Percentiles rank a stretch among this genome's conserved stretches.
Evolutionary conservation across 2,113 vertebrate genomes (phyloP).

Genomic region (Ammodytes dubius): DNA sequence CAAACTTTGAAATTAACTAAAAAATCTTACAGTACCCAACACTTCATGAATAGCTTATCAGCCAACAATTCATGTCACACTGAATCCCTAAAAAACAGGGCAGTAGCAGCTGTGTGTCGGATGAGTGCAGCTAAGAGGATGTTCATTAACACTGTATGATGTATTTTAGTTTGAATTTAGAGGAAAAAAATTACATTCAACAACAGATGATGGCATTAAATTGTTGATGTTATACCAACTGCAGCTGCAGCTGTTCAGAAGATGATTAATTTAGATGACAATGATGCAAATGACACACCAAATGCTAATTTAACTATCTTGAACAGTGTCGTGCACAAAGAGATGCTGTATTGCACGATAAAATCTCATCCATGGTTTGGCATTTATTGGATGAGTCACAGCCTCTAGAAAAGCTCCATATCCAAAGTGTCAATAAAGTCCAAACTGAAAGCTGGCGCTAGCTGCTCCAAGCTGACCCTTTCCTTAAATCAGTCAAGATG

Average conservation of each 20-base stretch:
- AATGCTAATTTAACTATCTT: constrained; percentile 54
- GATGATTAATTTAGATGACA: constrained; percentile 52
- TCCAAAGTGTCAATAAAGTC: constrained; percentile 47
- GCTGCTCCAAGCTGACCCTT: constrained; percentile 34
- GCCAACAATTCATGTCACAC: constrained; percentile 8
- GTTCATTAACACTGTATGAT: neutral
- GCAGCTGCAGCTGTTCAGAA: constrained; percentile 60
- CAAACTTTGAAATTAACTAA: constrained; percentile 32
- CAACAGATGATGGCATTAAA: constrained; percentile 38
- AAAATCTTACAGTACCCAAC: neutral
- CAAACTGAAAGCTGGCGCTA: neutral
- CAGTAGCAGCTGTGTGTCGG: constrained; percentile 37
- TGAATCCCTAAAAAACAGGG: neutral
- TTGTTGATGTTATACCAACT: constrained; percentile 48
- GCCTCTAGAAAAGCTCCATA: constrained; percentile 12
- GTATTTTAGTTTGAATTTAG: constrained; percentile 48
- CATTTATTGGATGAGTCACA: constrained; percentile 33
- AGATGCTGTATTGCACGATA: constrained; percentile 7
- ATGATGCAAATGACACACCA: constrained; percentile 50
- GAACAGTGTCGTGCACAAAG: constrained; percentile 13
- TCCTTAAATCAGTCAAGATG: constrained; percentile 31
- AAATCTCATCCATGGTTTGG: constrained; percentile 37
- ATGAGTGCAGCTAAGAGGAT: constrained; percentile 16
- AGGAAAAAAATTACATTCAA: constrained; percentile 40
- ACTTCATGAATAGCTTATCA: constrained; percentile 40